Base-by-base conservation (phyloP, 2,888 invertebrate genomes). In the Ctena decussata region DNA sequence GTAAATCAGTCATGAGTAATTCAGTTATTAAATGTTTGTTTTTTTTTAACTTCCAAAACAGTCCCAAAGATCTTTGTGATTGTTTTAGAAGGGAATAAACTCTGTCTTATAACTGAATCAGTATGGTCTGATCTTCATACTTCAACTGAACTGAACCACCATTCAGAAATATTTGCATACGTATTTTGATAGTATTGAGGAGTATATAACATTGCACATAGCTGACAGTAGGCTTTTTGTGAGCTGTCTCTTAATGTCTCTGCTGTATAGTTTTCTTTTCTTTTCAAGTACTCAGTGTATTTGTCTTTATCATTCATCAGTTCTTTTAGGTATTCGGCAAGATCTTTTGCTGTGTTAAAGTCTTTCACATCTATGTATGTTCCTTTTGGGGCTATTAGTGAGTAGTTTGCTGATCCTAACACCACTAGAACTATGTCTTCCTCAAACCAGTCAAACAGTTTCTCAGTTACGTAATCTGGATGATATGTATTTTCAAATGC, bases 381-480 rank as follows among this genome's bases (percentile, higher is more conserved):
- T 15, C 71, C 44, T 3, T 39, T 24, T 24, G 81, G 81, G 3
- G 24, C 72, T 12, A 60, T 35, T 21, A 53, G 57, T 39, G 65
- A 60, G 37, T 76, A 76, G 30, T 82, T 71, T 37, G 41, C 72
- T 15, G 72, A 5, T 2, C 72, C 72, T 21, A 39, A 30, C n/a
- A 46, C 85, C 0, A 89, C 75, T 27, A 60, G 84, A 30, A 89
- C 69, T 37, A 84, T 79, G n/a, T 81, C 44, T n/a, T 46, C 30
- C 24, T 65, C 44, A 27, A 84, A 82, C 57, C 72, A 83, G 15
- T 70, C 69, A 60, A 78, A 89, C 37, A 82, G 49, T 32, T 89
- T 89, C 77, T 89, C 89, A 0, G 87, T 87, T 11, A 89, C 81
- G 73, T 89, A 89, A 74, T 89, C 86, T 30, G 69, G 80, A 35